Conservation (phyloP, 2,113 vertebrate genomes). For the Tetrao urogallus region DNA sequence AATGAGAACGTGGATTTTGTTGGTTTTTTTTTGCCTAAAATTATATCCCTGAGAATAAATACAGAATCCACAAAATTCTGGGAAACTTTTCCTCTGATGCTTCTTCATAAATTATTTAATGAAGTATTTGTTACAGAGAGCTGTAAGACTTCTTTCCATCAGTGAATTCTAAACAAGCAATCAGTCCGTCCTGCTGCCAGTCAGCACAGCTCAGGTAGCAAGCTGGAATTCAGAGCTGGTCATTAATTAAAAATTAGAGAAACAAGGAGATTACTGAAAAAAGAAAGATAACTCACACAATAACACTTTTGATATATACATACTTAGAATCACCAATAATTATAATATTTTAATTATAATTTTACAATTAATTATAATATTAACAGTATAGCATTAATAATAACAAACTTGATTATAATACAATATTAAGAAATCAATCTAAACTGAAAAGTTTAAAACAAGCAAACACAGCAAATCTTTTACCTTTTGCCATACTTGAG, state of each 20-base stretch:
- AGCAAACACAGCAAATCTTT: background rate
- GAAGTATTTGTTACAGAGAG: background rate
- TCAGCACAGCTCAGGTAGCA: background rate
- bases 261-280: background rate
- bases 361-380: background rate
- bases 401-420: too few relatives aligned
- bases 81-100: background rate
- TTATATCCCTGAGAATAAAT: background rate
- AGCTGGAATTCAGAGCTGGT: background rate
- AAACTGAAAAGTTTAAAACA: background rate
- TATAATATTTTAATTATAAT: background rate
- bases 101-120: background rate
- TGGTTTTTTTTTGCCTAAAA: background rate
- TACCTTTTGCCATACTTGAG: constrained; percentile 69
- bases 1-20: background rate
- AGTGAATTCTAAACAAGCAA: background rate
- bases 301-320: background rate
- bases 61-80: background rate
- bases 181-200: background rate
- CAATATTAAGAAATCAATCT: background rate
- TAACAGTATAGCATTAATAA: too few relatives aligned
- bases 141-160: background rate
- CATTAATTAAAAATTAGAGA: background rate
- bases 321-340: background rate
- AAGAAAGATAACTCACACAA: background rate